Evolutionary conservation across 2,113 vertebrate species (phyloP).

Genomic region (Bos javanicus): DNA sequence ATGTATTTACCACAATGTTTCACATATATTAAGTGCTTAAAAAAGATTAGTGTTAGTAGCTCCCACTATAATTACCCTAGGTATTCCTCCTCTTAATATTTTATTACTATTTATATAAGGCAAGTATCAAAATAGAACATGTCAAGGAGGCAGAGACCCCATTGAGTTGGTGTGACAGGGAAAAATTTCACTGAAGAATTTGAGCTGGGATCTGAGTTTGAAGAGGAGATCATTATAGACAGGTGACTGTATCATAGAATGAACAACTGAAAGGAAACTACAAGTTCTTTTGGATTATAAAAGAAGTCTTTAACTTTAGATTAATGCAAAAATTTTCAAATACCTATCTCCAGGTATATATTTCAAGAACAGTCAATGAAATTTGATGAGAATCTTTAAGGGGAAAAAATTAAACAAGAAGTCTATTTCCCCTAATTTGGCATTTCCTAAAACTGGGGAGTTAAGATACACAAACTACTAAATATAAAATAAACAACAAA

Average conservation of each 20-base stretch:
- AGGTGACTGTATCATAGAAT: neutral
- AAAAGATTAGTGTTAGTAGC: neutral
- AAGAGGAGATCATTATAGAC: neutral
- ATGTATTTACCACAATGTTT: neutral
- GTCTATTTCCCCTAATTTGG: neutral
- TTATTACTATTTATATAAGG: neutral
- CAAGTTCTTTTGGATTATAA: neutral
- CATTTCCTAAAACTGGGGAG: neutral
- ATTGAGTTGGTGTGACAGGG: neutral
- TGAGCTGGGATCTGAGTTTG: neutral
- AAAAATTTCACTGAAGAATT: neutral
- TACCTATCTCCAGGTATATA: neutral
- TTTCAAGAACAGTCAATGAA: constrained; percentile 18
- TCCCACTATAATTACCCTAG: neutral
- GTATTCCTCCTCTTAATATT: neutral
- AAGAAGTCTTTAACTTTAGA: neutral
- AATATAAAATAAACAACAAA: neutral
- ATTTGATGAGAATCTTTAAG: neutral
- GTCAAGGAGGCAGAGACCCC: neutral
- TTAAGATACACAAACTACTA: neutral
- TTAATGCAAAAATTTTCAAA: constrained; percentile 6
- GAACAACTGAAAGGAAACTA: neutral
- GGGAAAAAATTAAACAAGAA: constrained; percentile 1
- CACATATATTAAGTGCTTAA: neutral
- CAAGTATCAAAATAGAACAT: neutral